Conservation (phyloP, 2,113 vertebrate genomes). For the Lethenteron camtschaticum region DNA sequence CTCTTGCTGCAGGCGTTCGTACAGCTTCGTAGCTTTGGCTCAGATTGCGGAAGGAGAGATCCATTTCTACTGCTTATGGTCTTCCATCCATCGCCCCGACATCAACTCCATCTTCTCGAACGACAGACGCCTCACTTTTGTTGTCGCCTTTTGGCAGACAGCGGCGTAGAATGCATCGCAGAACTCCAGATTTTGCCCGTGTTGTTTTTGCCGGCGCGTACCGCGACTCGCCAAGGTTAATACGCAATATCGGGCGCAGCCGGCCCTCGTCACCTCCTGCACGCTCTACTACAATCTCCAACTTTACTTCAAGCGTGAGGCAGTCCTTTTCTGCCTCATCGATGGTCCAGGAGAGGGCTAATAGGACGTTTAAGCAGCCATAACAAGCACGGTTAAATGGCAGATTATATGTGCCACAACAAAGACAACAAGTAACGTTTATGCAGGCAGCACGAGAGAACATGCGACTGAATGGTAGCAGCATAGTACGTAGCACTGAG, state of each 20-base stretch:
- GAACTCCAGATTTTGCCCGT: neutral
- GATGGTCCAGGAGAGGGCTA: too few species aligned
- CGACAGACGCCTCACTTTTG: neutral
- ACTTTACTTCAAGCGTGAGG: neutral
- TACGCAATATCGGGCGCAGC: neutral
- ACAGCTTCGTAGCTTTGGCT: neutral
- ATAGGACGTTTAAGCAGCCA: too few species aligned
- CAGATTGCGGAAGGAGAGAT: neutral
- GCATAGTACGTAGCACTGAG: too few species aligned
- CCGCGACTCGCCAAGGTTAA: neutral
- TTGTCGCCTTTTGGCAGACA: neutral
- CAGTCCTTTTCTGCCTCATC: too few species aligned
- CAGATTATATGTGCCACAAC: too few species aligned
- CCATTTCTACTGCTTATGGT: neutral
- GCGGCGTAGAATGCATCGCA: neutral
- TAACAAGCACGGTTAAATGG: too few species aligned
- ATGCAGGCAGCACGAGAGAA: neutral
- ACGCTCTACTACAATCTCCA: neutral
- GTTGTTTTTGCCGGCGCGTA: neutral
- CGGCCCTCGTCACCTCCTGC: neutral
- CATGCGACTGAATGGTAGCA: neutral
- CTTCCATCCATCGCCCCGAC: neutral
- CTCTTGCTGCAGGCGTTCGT: neutral
- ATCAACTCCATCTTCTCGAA: neutral
- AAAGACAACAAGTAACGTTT: neutral